These are phyloP conservation scores for Ceuthmochares aereus DNA, from an alignment of 2,113 vertebrate species.

Conservation along the genomic window DNA sequence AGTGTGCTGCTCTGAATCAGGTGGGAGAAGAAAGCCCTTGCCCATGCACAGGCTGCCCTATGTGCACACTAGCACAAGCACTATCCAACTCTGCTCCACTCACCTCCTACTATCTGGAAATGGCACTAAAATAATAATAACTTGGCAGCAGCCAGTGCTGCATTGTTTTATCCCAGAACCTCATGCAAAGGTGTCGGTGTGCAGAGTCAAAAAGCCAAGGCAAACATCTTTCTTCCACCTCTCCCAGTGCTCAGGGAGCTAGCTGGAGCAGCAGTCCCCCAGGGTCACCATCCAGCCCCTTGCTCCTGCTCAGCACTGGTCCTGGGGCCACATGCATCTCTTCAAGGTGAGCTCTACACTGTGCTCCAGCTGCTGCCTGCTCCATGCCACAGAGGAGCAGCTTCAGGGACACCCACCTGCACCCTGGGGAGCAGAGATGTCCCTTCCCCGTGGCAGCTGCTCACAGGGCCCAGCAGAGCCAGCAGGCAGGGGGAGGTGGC, in stretches of 20 bases:
- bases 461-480: background rate
- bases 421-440: background rate
- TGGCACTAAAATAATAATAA: background rate
- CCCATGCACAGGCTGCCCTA: background rate
- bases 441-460: background rate
- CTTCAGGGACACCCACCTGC: rapidly evolving
- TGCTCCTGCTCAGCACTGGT: rapidly evolving
- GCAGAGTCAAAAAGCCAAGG: background rate
- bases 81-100: background rate
- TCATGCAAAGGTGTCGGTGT: background rate
- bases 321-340: rapidly evolving
- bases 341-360: rapidly evolving
- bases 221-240: background rate
- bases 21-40: background rate
- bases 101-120: background rate
- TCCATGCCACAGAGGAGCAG: background rate
- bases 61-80: background rate
- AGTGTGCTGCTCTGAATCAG: background rate
- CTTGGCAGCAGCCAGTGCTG: rapidly evolving
- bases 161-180: rapidly evolving
- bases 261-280: rapidly evolving
- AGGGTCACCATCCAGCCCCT: rapidly evolving
- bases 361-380: rapidly evolving
- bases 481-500: rapidly evolving
- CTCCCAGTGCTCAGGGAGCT: rapidly evolving